A percentile compares a stretch with the other conserved stretches of the same genome.
phyloP scores from a whole-genome alignment of 2,113 vertebrate genomes.

The Tupaia chinensis region DNA sequence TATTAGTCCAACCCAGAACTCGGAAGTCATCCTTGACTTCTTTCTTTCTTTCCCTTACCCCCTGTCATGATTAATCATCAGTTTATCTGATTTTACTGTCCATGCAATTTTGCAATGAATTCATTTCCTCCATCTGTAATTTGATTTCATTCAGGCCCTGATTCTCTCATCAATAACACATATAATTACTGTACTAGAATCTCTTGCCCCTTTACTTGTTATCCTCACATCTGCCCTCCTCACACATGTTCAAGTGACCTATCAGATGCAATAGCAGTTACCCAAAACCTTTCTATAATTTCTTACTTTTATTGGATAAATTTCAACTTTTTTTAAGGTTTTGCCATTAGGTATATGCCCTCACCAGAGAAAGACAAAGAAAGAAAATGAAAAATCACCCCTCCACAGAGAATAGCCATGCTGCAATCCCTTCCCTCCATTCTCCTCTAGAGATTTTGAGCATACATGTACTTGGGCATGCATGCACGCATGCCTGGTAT shows the following conservation, averaged over 20 bases:
- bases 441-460: no score
- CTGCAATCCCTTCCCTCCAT: no score
- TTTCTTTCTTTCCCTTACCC: background rate
- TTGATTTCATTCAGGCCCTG: background rate
- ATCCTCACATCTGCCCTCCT: background rate
- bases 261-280: background rate
- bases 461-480: no score
- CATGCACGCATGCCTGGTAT: no score
- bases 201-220: background rate
- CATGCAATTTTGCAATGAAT: background rate
- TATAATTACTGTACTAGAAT: background rate
- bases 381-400: no score
- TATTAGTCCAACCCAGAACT: background rate
- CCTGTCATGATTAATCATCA: background rate
- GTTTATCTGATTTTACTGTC: background rate
- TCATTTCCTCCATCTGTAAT: background rate
- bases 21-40: background rate
- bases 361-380: no score
- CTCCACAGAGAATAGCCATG: no score
- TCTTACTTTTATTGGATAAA: background rate
- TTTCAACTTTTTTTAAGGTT: background rate
- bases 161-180: background rate
- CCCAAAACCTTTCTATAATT: background rate
- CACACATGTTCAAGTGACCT: background rate
- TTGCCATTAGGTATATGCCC: no score